These are phyloP conservation scores for Drosophila navojoa DNA, from an alignment of 1,140 invertebrate species.

Conservation along the genomic window DNA sequence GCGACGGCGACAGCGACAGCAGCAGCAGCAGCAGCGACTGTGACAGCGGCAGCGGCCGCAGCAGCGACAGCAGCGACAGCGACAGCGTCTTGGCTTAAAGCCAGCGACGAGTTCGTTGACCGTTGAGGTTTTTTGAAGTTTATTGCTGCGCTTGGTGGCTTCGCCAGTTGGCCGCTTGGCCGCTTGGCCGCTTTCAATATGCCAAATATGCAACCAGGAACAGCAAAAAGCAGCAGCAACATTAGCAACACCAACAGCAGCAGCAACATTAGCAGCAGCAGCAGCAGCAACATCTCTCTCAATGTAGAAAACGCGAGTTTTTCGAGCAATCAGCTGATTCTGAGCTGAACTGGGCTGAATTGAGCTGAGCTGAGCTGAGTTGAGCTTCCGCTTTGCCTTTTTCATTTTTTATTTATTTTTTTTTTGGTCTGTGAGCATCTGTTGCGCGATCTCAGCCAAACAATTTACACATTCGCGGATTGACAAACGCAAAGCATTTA, in stretches of 20 bases:
- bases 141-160: constrained; percentile 57
- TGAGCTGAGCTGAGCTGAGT: background rate
- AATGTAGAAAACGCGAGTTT: constrained; percentile 23
- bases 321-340: constrained; percentile 15
- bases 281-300: constrained; percentile 1
- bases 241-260: background rate
- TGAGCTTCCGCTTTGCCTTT: background rate
- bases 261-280: background rate
- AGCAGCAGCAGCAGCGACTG: constrained; percentile 8
- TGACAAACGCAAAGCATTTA: background rate
- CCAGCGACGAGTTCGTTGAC: constrained; percentile 72
- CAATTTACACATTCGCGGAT: constrained; percentile 5
- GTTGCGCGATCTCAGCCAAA: background rate
- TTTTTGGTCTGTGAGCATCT: background rate
- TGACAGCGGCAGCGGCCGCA: constrained; percentile 13
- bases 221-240: constrained; percentile 20
- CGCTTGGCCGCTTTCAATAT: constrained; percentile 70
- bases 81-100: constrained; percentile 59
- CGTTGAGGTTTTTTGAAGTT: constrained; percentile 73
- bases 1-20: background rate
- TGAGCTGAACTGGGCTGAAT: background rate
- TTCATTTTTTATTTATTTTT: too few relatives aligned
- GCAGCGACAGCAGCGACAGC: constrained; percentile 7
- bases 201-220: constrained; percentile 80
- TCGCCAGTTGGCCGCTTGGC: constrained; percentile 43